Percentiles rank a stretch among this genome's conserved stretches.
phyloP scores from a whole-genome alignment of 2,797 vertebrate genomes.

The Micromesistius poutassou region DNA sequence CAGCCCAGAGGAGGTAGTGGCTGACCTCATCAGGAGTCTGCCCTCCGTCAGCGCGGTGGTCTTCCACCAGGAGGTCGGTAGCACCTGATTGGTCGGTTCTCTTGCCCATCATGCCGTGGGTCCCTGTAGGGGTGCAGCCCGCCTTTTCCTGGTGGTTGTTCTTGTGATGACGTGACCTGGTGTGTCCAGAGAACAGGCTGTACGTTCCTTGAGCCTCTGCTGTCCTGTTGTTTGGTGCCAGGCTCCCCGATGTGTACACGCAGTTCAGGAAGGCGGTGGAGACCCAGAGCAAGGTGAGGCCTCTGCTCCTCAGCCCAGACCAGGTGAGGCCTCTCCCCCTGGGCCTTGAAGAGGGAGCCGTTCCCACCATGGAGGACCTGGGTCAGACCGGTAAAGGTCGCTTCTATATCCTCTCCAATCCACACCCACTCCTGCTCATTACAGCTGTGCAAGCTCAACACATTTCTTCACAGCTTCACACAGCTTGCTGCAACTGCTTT shows the following conservation, averaged over 20 bases:
- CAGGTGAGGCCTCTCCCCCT: conserved; percentile 68
- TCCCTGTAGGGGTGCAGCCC: background rate
- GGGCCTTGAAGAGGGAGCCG: conserved; percentile 72
- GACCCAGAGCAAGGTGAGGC: conserved; percentile 65
- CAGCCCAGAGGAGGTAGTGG: conserved; percentile 77
- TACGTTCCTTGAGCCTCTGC: background rate
- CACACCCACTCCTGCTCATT: background rate
- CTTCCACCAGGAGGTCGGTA: conserved; percentile 79
- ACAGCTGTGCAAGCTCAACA: background rate
- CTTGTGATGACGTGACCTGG: background rate
- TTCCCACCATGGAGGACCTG: conserved; percentile 73
- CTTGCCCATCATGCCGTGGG: too few relatives aligned
- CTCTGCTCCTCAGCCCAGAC: conserved; percentile 54
- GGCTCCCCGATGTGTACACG: conserved; percentile 82
- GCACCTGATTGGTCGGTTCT: background rate
- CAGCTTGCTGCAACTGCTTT: background rate
- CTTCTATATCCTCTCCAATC: background rate
- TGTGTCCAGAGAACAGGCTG: background rate
- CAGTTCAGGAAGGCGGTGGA: conserved; percentile 80
- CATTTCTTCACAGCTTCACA: too few relatives aligned
- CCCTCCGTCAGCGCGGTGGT: conserved; percentile 74
- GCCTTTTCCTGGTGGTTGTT: background rate
- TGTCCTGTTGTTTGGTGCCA: conserved; percentile 34
- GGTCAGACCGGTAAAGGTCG: conserved; percentile 69
- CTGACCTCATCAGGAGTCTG: conserved; percentile 75